These are phyloP conservation scores for Leucosticte australis DNA, from an alignment of 2,113 vertebrate species.

Conservation along the genomic window DNA sequence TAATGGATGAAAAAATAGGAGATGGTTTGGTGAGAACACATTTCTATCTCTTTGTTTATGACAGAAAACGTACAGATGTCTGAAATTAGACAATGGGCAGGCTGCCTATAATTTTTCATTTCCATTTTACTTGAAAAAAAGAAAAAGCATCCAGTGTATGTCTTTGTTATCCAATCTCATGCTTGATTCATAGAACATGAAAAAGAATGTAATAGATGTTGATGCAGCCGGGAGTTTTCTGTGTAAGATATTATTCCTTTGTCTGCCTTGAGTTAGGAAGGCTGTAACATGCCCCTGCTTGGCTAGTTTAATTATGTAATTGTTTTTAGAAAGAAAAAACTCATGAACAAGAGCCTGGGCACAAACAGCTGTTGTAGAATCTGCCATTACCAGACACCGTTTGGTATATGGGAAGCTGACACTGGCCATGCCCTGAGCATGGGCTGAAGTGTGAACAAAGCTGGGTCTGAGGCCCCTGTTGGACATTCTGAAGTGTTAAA, in stretches of 20 bases:
- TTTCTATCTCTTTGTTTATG: not conserved
- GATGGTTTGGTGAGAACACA: not conserved
- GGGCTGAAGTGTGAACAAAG: not conserved
- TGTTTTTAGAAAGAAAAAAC: not conserved
- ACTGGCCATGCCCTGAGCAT: not conserved
- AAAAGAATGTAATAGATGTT: not conserved
- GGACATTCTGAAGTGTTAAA: not conserved
- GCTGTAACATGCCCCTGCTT: not conserved
- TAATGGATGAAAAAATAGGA: not conserved
- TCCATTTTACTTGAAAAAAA: not conserved
- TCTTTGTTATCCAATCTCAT: not conserved
- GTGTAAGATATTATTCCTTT: not conserved
- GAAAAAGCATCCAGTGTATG: not conserved
- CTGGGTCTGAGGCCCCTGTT: not conserved
- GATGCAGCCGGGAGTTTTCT: not conserved
- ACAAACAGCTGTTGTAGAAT: not conserved
- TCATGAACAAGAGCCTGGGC: not conserved
- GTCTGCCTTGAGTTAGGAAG: not conserved
- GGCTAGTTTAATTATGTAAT: not conserved
- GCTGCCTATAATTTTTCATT: not conserved
- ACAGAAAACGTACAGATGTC: not conserved
- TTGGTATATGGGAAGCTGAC: not conserved
- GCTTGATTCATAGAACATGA: not conserved
- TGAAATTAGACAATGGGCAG: not conserved
- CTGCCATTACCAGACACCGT: not conserved